Conservation (phyloP, 2,113 vertebrate species). For the Nycticebus coucang region DNA sequence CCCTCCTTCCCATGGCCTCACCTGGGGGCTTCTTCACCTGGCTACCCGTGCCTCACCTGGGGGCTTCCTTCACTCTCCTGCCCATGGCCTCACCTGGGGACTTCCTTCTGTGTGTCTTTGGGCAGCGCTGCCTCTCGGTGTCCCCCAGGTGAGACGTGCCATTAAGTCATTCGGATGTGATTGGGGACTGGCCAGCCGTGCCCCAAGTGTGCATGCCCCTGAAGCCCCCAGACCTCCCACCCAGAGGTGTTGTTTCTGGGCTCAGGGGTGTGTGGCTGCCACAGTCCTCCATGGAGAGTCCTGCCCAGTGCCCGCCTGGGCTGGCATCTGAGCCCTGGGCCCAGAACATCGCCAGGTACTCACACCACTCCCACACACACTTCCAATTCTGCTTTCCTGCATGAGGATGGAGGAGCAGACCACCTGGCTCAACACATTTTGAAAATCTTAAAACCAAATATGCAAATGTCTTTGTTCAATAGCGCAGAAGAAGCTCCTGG, state of each 20-base stretch:
- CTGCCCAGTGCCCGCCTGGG: neutral
- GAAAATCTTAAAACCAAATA: accelerated
- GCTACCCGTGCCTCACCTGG: accelerated
- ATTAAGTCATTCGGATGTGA: accelerated
- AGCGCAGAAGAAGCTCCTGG: neutral
- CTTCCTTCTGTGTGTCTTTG: accelerated
- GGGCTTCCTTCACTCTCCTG: accelerated
- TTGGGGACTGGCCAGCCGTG: accelerated
- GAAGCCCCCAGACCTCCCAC: accelerated
- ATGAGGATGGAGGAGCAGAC: neutral
- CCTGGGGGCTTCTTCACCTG: accelerated
- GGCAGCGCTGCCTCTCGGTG: neutral
- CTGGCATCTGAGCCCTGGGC: accelerated
- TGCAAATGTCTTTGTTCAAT: accelerated
- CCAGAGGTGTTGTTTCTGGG: accelerated
- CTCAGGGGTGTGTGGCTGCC: accelerated
- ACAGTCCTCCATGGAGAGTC: accelerated
- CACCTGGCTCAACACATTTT: accelerated
- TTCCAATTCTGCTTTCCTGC: accelerated
- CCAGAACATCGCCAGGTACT: accelerated
- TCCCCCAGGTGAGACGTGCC: accelerated
- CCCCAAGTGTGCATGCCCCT: accelerated
- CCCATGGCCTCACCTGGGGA: accelerated
- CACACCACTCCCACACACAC: accelerated
- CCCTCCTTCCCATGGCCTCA: accelerated